phyloP scores from a whole-genome alignment of 2,797 vertebrate genomes.

The Malurus splendens region DNA sequence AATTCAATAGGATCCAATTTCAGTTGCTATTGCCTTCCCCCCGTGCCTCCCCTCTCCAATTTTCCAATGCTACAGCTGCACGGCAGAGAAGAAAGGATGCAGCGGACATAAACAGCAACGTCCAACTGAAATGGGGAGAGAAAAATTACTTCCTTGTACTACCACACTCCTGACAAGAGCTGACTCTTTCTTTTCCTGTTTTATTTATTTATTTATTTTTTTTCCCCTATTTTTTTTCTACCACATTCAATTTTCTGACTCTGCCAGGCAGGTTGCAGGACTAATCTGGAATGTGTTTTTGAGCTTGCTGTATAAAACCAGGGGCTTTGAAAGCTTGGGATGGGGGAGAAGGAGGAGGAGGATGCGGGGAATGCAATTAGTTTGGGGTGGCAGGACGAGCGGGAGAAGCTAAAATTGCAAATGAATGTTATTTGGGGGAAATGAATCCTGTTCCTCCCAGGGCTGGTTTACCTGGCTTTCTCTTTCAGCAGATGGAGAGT shows the following conservation, averaged over 20 bases:
- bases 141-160: slow-evolving; percentile 32
- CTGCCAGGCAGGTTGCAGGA: slow-evolving; percentile 2
- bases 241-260: slow-evolving; percentile 10
- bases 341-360: not conserved
- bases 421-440: not conserved
- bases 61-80: slow-evolving; percentile 56
- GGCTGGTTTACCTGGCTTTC: not conserved
- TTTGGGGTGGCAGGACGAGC: not conserved
- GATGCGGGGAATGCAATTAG: not conserved
- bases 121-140: slow-evolving; percentile 17
- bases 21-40: slow-evolving; percentile 24
- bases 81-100: slow-evolving; percentile 22
- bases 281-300: slow-evolving; percentile 22
- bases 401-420: not conserved
- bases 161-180: slow-evolving; percentile 1
- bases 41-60: slow-evolving; percentile 30
- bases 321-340: not conserved
- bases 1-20: slow-evolving; percentile 67
- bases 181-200: not conserved
- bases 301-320: not conserved
- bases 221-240: fast-evolving
- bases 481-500: not conserved
- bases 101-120: slow-evolving; percentile 21
- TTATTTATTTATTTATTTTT: fast-evolving
- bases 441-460: fast-evolving